Base-by-base conservation (phyloP, 2,113 vertebrate genomes). In the Macquaria ambigua region DNA sequence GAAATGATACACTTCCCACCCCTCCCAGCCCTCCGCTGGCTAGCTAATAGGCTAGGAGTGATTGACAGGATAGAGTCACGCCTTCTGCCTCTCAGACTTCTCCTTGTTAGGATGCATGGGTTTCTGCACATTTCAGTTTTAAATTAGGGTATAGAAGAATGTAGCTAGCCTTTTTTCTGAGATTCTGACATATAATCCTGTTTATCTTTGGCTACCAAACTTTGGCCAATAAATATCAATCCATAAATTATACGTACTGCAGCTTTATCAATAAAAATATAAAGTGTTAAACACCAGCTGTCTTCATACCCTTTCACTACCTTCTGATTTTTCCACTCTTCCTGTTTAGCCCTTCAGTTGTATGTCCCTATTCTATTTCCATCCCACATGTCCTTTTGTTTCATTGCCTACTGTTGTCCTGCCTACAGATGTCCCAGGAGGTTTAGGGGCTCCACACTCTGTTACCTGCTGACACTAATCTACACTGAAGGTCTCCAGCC, bases 401-500 rank as follows among this genome's bases (percentile, higher is more conserved):
- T 74, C 50, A 43, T 31, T 64, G 28, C 53, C 74, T 53, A 10
- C 21, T 82, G 23, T 12, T 59, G 28, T 59, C 52, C 68, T 43
- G 28, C 56, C 46, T 76, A 50, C 67, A 81, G 82, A 75, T 74
- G 74, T 81, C 62, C 34, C 77, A 43, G 74, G 59, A 84, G 88
- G 34, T 77, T 78, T 48, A 41, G 55, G 63, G 81, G 76, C 72
- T 81, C 64, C 68, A 75, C 87, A 82, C 81, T 88, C 59, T 71
- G 75, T 90, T 89, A 84, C 80, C 79, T 90, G 82, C 89, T 92
- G 92, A 93, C 79, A 87, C 84, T 85, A 89, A 94, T 91, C 83
- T 78, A 83, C 82, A 83, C 56, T 93, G 87, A 93, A 90, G 83
- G 77, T 88, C 91, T 86, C 67, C 74, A 81, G 72, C 77, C 1